Evolutionary conservation across 2,797 vertebrate genomes (phyloP).

Genomic region (Crenuchus spilurus): DNA sequence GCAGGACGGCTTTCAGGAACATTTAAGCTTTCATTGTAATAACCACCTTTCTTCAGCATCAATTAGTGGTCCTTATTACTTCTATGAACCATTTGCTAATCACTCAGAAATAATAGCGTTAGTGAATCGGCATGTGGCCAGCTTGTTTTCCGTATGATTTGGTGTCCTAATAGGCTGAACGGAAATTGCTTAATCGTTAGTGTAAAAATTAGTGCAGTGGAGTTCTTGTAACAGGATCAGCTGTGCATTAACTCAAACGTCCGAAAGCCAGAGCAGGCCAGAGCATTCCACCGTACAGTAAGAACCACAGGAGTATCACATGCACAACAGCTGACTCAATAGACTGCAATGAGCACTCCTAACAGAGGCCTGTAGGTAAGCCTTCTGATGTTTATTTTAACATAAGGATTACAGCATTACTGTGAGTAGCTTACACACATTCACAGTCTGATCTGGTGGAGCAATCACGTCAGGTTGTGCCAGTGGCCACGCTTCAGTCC

Average conservation of each 20-base stretch:
- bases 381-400: slow-evolving; percentile 20
- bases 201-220: slow-evolving; percentile 3
- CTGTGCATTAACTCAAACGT: background rate
- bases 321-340: slow-evolving; percentile 43
- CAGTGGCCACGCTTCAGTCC: background rate
- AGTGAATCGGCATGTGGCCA: background rate
- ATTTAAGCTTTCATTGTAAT: background rate
- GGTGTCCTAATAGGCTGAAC: background rate
- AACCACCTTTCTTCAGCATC: background rate
- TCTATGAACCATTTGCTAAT: slow-evolving; percentile 3
- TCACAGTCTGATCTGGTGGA: background rate
- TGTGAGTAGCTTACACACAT: background rate
- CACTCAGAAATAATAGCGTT: slow-evolving; percentile 2
- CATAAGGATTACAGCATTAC: slow-evolving; percentile 13
- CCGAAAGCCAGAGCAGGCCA: background rate
- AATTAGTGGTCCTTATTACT: background rate
- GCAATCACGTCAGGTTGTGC: background rate
- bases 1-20: background rate
- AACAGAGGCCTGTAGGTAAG: slow-evolving; percentile 17
- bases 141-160: background rate
- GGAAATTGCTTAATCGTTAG: slow-evolving; percentile 6
- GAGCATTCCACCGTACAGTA: slow-evolving; percentile 23
- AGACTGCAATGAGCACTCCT: slow-evolving; percentile 1
- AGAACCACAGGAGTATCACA: slow-evolving; percentile 48
- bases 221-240: background rate